Evolutionary conservation across 2,797 vertebrate species (phyloP).

Genomic region (Rhinatrema bivittatum): DNA sequence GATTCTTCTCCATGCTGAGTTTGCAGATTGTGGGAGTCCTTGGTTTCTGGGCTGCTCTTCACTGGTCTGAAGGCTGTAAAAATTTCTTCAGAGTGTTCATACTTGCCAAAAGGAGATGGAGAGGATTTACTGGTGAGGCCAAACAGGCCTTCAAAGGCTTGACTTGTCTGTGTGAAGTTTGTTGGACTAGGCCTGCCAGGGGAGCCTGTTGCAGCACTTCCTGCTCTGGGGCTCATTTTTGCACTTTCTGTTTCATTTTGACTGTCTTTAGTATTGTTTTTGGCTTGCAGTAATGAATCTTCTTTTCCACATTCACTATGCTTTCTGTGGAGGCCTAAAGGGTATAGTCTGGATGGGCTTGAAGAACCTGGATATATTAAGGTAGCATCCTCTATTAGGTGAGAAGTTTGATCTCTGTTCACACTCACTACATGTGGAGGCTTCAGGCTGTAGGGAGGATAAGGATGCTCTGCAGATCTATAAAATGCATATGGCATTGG

Average conservation of each 20-base stretch:
- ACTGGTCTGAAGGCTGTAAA: conserved; percentile 35
- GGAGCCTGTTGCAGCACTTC: conserved; percentile 82
- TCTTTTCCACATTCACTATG: conserved; percentile 50
- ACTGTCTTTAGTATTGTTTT: conserved; percentile 42
- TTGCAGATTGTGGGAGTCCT: too few species aligned
- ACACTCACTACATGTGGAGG: conserved; percentile 58
- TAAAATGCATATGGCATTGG: conserved; percentile 71
- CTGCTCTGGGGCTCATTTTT: conserved; percentile 82
- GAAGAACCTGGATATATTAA: conserved; percentile 55
- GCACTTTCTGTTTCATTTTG: conserved; percentile 62
- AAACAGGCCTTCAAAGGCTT: conserved; percentile 35
- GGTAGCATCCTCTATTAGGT: conserved; percentile 49
- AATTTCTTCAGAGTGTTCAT: conserved; percentile 33
- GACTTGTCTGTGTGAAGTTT: conserved; percentile 68
- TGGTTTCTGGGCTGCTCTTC: conserved; percentile 39
- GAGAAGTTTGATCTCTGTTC: conserved; percentile 52
- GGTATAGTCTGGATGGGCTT: conserved; percentile 43
- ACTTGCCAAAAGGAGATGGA: conserved; percentile 15
- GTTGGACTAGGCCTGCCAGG: conserved; percentile 82
- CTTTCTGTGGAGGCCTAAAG: conserved; percentile 44
- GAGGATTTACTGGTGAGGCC: conserved; percentile 46
- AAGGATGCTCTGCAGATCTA: conserved; percentile 61
- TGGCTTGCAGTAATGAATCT: conserved; percentile 27
- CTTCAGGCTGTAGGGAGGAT: conserved; percentile 48
- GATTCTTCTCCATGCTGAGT: conserved; percentile 33